Evolutionary conservation across 2,888 invertebrate genomes (phyloP).

Genomic region (Patella caerulea): DNA sequence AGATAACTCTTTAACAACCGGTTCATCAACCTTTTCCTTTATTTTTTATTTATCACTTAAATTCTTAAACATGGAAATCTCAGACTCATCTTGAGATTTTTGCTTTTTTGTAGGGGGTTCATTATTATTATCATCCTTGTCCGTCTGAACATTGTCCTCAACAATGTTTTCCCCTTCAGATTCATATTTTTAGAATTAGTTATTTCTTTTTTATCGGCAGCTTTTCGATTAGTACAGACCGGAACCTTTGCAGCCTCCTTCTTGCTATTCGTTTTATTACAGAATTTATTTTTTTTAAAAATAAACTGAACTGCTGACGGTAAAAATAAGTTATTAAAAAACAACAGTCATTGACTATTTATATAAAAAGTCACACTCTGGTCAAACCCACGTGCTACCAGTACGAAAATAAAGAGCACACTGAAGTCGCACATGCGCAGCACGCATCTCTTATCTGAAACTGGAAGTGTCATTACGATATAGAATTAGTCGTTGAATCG

Average conservation of each 20-base stretch:
- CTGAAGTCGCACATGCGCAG: no score
- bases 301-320: neutral
- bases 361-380: no score
- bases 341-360: neutral
- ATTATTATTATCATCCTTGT: neutral
- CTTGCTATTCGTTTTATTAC: no score
- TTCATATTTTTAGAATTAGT: no score
- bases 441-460: neutral
- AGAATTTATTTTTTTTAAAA: no score
- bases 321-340: neutral
- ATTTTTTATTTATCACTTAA: neutral
- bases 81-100: neutral
- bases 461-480: neutral
- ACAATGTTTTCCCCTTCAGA: neutral
- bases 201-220: no score
- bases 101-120: neutral
- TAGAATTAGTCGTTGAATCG: neutral
- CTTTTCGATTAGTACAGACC: no score
- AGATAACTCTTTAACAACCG: conserved; percentile 17
- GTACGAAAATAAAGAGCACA: no score
- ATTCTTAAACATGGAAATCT: neutral
- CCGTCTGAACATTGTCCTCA: neutral
- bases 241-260: no score
- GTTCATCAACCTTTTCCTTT: conserved; percentile 17
- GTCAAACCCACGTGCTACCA: no score